Percentiles rank a stretch among this genome's conserved stretches.
Evolutionary conservation across 2,113 vertebrate species (phyloP).

Genomic region (Bombycilla garrulus): DNA sequence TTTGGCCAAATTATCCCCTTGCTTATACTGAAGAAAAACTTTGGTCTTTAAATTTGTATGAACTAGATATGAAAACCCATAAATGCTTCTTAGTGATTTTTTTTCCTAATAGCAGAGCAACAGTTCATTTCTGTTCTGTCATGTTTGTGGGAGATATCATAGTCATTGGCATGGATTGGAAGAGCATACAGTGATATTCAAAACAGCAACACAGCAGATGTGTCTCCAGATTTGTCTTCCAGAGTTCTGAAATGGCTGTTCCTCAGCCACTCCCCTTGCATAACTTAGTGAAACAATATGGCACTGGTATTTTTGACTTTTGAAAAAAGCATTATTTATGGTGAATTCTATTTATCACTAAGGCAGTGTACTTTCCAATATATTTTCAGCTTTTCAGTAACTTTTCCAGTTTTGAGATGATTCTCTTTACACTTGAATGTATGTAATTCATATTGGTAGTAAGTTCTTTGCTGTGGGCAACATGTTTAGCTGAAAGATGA

Average conservation of each 20-base stretch:
- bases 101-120: not conserved
- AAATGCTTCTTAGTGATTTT: not conserved
- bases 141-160: not conserved
- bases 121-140: not conserved
- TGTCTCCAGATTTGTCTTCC: not conserved
- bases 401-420: not conserved
- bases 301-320: not conserved
- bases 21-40: not conserved
- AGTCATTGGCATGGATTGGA: not conserved
- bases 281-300: not conserved
- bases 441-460: not conserved
- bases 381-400: not conserved
- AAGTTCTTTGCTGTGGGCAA: not conserved
- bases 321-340: not conserved
- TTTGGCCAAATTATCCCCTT: conserved; percentile 2
- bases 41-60: conserved; percentile 16
- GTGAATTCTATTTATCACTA: not conserved
- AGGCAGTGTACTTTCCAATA: not conserved
- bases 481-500: not conserved
- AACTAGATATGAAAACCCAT: not conserved
- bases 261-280: not conserved
- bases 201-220: not conserved
- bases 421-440: not conserved
- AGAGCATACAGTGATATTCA: not conserved
- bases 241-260: not conserved